Conservation (phyloP, 1,140 invertebrate species). For the Procambarus virginalis region DNA sequence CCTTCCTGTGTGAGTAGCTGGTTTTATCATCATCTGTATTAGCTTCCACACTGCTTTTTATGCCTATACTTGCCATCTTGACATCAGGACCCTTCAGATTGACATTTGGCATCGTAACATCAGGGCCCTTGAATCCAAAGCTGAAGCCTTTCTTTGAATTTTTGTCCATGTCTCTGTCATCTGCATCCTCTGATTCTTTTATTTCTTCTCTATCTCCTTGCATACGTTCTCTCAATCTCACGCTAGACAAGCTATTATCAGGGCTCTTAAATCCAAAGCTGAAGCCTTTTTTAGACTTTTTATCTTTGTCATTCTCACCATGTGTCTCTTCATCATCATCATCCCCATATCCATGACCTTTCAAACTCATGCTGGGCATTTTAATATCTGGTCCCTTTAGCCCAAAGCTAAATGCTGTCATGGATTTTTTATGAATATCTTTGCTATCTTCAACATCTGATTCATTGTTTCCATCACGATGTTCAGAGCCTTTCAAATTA, state of each 20-base stretch:
- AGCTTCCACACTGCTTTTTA: not conserved
- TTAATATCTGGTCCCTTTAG: conserved; percentile 37
- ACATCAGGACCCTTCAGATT: conserved; percentile 38
- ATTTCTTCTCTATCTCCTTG: not conserved
- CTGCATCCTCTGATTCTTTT: not conserved
- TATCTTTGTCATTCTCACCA: not conserved
- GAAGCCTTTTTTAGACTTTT: conserved; percentile 28
- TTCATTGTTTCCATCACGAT: not conserved
- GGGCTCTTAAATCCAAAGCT: conserved; percentile 45
- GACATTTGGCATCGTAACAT: conserved; percentile 8
- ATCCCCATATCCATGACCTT: not conserved
- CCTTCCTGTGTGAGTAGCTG: not conserved
- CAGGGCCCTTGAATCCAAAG: conserved; percentile 45
- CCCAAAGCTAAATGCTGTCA: conserved; percentile 23
- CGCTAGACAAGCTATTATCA: conserved; percentile 16
- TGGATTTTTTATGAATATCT: conserved; percentile 24
- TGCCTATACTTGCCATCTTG: not conserved
- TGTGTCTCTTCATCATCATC: not conserved
- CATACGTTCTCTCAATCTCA: conserved; percentile 5
- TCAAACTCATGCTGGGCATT: conserved; percentile 16
- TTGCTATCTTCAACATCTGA: not conserved
- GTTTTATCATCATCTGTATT: not conserved
- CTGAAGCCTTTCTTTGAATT: conserved; percentile 35
- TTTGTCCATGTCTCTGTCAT: conserved; percentile 17
- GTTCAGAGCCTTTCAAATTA: not conserved